A percentile compares a stretch with the other conserved stretches of the same genome.
These are phyloP conservation scores for Globodera rostochiensis DNA, from an alignment of 1,140 invertebrate species.

Conservation along the genomic window DNA sequence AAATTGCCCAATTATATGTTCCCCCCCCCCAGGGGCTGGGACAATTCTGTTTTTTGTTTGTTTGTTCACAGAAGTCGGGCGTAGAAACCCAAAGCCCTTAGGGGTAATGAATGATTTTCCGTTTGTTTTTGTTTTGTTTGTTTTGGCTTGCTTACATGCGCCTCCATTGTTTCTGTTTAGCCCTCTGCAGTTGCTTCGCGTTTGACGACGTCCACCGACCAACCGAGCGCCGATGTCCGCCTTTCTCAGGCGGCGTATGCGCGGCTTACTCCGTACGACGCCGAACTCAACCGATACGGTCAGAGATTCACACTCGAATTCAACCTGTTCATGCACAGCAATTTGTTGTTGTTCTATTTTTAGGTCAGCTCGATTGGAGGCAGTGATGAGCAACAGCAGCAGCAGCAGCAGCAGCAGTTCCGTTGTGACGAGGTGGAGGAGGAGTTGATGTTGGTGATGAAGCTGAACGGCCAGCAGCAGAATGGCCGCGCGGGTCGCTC, in stretches of 20 bases:
- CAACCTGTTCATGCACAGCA: background rate
- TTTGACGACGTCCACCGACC: background rate
- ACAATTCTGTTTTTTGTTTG: too few relatives aligned
- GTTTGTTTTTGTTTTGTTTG: too few relatives aligned
- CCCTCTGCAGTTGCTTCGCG: too few relatives aligned
- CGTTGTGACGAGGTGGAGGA: slow-evolving; percentile 8
- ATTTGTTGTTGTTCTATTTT: background rate
- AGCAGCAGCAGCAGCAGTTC: background rate
- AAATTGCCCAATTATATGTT: too few relatives aligned
- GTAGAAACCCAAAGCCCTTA: too few relatives aligned
- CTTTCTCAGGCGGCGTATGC: slow-evolving; percentile 19
- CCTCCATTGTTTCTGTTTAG: too few relatives aligned
- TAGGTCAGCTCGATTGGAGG: background rate
- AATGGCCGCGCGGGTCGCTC: background rate
- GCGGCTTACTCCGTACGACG: slow-evolving; percentile 22
- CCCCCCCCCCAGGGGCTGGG: too few relatives aligned
- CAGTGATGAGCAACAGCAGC: background rate
- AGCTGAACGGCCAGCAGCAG: slow-evolving; percentile 6
- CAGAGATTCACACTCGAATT: background rate
- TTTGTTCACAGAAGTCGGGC: too few relatives aligned
- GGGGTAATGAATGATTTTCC: too few relatives aligned
- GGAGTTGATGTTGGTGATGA: slow-evolving; percentile 16
- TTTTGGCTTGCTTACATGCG: too few relatives aligned
- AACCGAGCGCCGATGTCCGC: slow-evolving; percentile 5
- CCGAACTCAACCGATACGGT: slow-evolving; percentile 19